Evolutionary conservation across 1,140 invertebrate species (phyloP), one percentile per base, ranked within the genome.

Genomic region (Hyphantria cunea): DNA sequence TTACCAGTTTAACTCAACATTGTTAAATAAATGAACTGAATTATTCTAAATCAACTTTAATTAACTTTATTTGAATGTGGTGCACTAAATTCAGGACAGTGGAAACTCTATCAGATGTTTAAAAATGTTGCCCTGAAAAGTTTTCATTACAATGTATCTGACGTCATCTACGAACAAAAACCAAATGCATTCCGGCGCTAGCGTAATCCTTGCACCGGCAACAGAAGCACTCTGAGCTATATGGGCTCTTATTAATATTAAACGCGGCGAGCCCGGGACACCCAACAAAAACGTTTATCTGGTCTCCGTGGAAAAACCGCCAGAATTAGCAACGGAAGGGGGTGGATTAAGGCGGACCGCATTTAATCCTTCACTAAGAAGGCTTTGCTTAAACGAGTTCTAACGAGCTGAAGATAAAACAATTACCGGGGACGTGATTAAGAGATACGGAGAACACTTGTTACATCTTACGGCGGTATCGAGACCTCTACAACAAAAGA

Each of bases 341-440:
- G 86, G 79, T 82, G 82, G 86, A 89, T 90, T 89, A 87, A 81
- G 81, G 84, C 80, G 81, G 84, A 83, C 86, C 86, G 81, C 88
- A 84, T 81, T 86, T 89, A 90, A 90, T 90, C 88, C 86, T 87
- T 86, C 86, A 82, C 84, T 90, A 90, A 90, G 88, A 88, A 88
- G 88, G 85, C 88, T 90, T 89, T 90, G 81, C 88, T 90, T 89
- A 90, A 90, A 89, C 86, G 88, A 90, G 85, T 90, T 86, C 88
- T 90, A 90, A 90, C 88, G 86, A 90, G 85, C 88, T 88, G 81
- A 82, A 88, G 88, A 90, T 90, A 90, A 90, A 90, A 90, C 88
- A 90, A 90, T 90, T 90, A 90, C 83, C 74, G 76, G 73, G 63
- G 76, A 78, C 82, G 82, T 89, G 85, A 90, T 90, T 90, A 89